Evolutionary conservation across 2,797 vertebrate species (phyloP), one percentile per base, ranked within the genome.

Genomic region (Chromis chromis): DNA sequence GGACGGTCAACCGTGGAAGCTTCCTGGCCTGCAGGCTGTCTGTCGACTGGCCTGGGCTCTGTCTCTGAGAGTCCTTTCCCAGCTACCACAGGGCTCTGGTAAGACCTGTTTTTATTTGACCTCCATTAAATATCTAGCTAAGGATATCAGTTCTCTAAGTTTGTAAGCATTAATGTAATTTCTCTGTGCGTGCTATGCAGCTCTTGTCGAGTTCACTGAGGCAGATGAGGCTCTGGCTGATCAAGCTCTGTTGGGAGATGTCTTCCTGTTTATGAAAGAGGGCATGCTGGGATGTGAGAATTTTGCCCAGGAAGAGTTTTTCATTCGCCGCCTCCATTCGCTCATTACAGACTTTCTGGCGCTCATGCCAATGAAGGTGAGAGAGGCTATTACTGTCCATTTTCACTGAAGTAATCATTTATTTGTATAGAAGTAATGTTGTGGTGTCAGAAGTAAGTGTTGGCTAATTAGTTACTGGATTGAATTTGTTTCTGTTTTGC

Each of bases 351-450:
- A 98, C 87, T 99, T 99, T 71, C 95, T 99, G 70, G 95, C 98
- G 0, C 95, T 99, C n/a, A 99, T 99, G 98, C 98, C 98, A 40
- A 97, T 99, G 97, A 99, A 99, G 95, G 98, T 99, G 81, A 70
- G 82, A 28, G 21, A 58, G 25, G 10, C 19, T 17, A 9, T 1
- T 2, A 9, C 9, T 65, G 28, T 70, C 40, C 6, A 7, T 25
- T n/a, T 65, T 19, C 27, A 21, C 8, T 52, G 10, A 5, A 5
- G 12, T 49, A n/a, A 65, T 1, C 13, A 24, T 50, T 53, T 17
- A 11, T 28, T 53, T 4, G 3, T 40, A 8, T 31, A 21, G 16
- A 19, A 65, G 6, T 22, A 0, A 44, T 61, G 0, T 65, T 56
- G 16, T 16, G 3, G 14, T 19, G 1, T 50, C n/a, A 61, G 14